Percentiles rank a stretch among this genome's conserved stretches.
These are phyloP conservation scores for Tetranychus urticae DNA, from an alignment of 1,140 invertebrate species.

Conservation along the genomic window DNA sequence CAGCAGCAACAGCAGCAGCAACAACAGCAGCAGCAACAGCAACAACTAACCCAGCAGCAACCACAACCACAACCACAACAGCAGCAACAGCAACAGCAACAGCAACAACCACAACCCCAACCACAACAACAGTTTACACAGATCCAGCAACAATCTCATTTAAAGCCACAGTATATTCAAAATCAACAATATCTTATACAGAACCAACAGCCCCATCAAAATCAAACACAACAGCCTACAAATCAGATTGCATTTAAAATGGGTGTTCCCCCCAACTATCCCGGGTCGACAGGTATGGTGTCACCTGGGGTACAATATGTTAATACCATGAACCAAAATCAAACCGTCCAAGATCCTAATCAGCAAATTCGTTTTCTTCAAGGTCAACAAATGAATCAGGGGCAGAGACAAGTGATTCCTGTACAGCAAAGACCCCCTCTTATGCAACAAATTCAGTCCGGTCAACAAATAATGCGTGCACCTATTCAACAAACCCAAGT, in stretches of 20 bases:
- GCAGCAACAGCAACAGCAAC: constrained; percentile 26
- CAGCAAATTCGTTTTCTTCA: constrained; percentile 17
- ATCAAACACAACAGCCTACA: constrained; percentile 23
- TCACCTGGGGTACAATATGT: too few relatives aligned
- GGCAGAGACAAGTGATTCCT: not conserved
- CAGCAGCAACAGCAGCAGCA: not conserved
- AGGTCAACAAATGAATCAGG: constrained; percentile 5
- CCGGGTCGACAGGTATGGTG: too few relatives aligned
- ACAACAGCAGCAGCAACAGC: constrained; percentile 20
- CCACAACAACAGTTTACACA: constrained; percentile 15
- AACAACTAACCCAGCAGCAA: constrained; percentile 23
- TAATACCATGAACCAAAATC: not conserved
- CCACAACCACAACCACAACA: constrained; percentile 26
- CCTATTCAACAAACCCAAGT: too few relatives aligned
- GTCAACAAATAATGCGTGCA: not conserved
- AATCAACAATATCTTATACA: too few relatives aligned
- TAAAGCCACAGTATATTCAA: too few relatives aligned
- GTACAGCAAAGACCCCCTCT: not conserved
- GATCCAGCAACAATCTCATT: too few relatives aligned
- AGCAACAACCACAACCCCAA: constrained; percentile 9
- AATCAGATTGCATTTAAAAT: constrained; percentile 15
- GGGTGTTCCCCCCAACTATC: not conserved
- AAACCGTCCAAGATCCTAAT: constrained; percentile 17
- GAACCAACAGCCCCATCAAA: constrained; percentile 21
- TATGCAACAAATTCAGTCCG: not conserved